Conservation (phyloP, 1,140 invertebrate genomes). For the Episyrphus balteatus region DNA sequence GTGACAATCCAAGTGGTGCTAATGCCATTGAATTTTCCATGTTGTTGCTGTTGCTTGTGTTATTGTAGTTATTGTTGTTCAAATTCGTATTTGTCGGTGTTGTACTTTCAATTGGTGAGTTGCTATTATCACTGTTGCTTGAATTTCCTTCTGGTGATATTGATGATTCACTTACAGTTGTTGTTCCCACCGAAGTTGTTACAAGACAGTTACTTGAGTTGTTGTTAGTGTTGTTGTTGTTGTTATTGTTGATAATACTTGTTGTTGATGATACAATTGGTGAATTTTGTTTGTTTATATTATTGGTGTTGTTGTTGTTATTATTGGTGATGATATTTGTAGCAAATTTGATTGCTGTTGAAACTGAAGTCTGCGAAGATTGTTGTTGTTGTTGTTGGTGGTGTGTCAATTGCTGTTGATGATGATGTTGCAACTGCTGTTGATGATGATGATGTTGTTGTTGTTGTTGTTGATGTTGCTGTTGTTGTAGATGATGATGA, state of each 20-base stretch:
- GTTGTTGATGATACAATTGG: background rate
- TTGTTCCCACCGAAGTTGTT: conserved; percentile 26
- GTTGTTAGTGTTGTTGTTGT: conserved; percentile 10
- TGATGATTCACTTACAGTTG: conserved; percentile 10
- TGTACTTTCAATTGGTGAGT: conserved; percentile 2
- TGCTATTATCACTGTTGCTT: conserved; percentile 4
- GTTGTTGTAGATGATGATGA: conserved; percentile 16
- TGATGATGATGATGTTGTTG: conserved; percentile 28
- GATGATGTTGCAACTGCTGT: conserved; percentile 11
- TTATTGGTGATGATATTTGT: conserved; percentile 1
- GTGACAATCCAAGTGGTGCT: conserved; percentile 44
- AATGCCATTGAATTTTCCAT: conserved; percentile 37
- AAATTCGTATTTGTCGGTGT: background rate
- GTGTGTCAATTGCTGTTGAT: conserved; percentile 3
- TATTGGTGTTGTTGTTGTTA: conserved; percentile 5
- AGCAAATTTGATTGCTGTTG: conserved; percentile 6
- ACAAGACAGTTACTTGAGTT: conserved; percentile 6
- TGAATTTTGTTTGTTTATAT: background rate
- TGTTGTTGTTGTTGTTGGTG: background rate
- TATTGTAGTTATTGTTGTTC: too few relatives aligned
- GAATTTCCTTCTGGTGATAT: conserved; percentile 2
- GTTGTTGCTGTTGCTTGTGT: conserved; percentile 11
- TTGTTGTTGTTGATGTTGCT: conserved; percentile 19
- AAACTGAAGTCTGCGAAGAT: conserved; percentile 5
- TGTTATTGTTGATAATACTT: background rate